Evolutionary conservation across 2,888 invertebrate species (phyloP), one percentile per base, ranked within the genome.

Genomic region (Ophion slaviceki): DNA sequence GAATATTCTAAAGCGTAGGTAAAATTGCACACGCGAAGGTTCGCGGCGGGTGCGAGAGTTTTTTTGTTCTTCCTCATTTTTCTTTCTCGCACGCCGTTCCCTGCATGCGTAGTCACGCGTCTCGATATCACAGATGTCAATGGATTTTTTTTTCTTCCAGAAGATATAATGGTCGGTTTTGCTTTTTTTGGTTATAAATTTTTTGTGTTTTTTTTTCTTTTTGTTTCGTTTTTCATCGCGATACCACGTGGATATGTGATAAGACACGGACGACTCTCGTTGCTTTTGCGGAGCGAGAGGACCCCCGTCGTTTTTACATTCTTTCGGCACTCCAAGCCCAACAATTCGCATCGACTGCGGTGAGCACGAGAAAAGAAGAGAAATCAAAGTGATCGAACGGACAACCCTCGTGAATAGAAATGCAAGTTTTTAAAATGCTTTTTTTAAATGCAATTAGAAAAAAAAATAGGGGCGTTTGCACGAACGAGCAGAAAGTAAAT

Each of bases 101-200:
- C 70, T 77, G 80, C 72, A 66, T 77, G 80, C 77, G 61, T 62
- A 61, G 57, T 77, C 14, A 61, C 45, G 32, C 78, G 84, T 80
- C 76, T 86, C 79, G 92, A 92, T 93, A 93, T 93, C 93, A 93
- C 93, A 93, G 93, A 93, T 92, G 91, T 93, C 91, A 92, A 93
- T 91, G 90, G 90, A 92, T 91, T 92, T 70, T 78, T 68, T 87
- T 85, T 89, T 91, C 66, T 75, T 71, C 62, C 59, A 59, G 62
- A 47, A 76, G 76, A 76, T 74, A 59, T 5, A 36, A 66, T 66
- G 66, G 66, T 66, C 66, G 66, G 28, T 32, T 66, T 66, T 66
- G 20, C 10, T 17, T 53, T 53, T 53, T 53, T 17, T 17, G 17
- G 17, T 17, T 53, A 14, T 66, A n/a, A 32, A 28, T 66, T 66